A percentile compares a stretch with the other conserved stretches of the same genome.
phyloP scores from a whole-genome alignment of 2,888 invertebrate species.

The Synergus gifuensis region DNA sequence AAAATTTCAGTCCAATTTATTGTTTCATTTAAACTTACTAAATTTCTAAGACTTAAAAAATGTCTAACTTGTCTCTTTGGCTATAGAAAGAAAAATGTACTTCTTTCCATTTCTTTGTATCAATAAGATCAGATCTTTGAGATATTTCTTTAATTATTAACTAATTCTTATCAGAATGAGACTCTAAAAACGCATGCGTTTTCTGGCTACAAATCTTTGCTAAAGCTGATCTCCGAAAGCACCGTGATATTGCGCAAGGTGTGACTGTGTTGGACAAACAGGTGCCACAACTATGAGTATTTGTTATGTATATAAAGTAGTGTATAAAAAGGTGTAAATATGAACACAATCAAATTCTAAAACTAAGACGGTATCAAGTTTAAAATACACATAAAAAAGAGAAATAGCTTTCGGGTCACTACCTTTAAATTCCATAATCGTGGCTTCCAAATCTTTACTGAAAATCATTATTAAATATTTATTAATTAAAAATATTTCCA shows the following conservation, averaged over 20 bases:
- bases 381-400: neutral
- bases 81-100: constrained; percentile 5
- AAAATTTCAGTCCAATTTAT: constrained; percentile 20
- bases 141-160: neutral
- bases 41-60: constrained; percentile 13
- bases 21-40: constrained; percentile 8
- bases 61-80: constrained; percentile 26
- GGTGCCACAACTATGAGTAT: constrained; percentile 14
- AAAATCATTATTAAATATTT: too few species aligned
- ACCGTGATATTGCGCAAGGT: neutral
- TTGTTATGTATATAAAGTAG: neutral
- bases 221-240: constrained; percentile 26
- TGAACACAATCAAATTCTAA: neutral
- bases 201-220: constrained; percentile 33
- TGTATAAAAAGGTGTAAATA: neutral
- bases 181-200: neutral
- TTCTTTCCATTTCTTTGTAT: constrained; percentile 23
- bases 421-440: neutral
- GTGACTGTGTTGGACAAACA: constrained; percentile 1
- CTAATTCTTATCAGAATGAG: neutral
- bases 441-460: neutral
- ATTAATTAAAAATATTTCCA: too few species aligned
- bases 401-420: neutral
- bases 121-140: neutral
- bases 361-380: neutral